Base-by-base conservation (phyloP, 2,797 vertebrate species). In the Siniperca obscura region DNA sequence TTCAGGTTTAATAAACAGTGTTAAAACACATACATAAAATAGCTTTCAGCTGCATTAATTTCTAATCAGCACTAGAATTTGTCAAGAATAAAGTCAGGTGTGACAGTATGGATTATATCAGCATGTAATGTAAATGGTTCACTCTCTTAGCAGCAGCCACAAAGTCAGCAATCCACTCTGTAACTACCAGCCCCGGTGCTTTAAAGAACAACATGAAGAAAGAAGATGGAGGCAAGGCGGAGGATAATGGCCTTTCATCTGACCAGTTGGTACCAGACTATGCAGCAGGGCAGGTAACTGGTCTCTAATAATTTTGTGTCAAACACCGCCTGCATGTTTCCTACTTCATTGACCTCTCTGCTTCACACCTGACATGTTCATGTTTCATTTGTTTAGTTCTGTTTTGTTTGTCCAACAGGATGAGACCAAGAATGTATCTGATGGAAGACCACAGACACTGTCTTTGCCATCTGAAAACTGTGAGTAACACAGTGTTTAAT, bases 191-290 rank as follows among this genome's bases (percentile, higher is more conserved):
- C 90, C 93, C 89, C 17, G 77, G 88, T 30, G 70, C 84, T 80
- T 86, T 91, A 78, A 92, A 91, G 79, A 91, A 85, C 82, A 87
- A 83, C 0, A 21, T 81, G 73, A 95, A 93, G 80, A 92, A 81
- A 74, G 94, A 95, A 68, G 92, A 94, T 56, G 94, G 87, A 83
- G 86, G 56, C 78, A 91, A 91, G 74, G 79, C 44, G 1, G 93
- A 93, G 80, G 94, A 95, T 62, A 83, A 83, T 34, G 70, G 88
- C 19, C 69, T 90, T 34, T 90, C 85, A 1, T 90, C 93, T 16
- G 94, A 96, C 92, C 95, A 96, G 86, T 76, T 95, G 88, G 92
- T 94, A 53, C 94, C 95, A n/a, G 92, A 95, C 85, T 90, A 90
- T 59, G 88, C 92, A 55, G 81, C 82, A 19, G 88, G 83, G 13